A percentile compares a stretch with the other conserved stretches of the same genome.
Evolutionary conservation across 2,888 invertebrate genomes (phyloP).

Genomic region (Agrochola lychnidis): DNA sequence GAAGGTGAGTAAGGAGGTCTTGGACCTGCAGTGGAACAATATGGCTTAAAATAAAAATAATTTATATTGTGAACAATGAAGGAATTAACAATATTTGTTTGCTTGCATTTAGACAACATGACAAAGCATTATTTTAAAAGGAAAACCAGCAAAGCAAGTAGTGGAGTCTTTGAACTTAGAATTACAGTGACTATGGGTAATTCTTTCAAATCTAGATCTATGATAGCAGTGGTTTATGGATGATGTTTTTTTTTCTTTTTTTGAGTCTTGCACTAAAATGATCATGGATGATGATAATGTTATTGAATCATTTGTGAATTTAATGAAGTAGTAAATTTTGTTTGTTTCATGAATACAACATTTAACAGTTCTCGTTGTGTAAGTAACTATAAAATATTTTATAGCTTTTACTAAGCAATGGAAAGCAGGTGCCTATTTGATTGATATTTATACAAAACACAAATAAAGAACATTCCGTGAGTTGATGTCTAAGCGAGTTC

Average conservation of each 20-base stretch:
- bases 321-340: background rate
- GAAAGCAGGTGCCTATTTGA: background rate
- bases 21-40: background rate
- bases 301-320: background rate
- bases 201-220: background rate
- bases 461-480: background rate
- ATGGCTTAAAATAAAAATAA: background rate
- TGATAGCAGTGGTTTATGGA: background rate
- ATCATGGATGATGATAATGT: background rate
- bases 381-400: background rate
- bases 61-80: background rate
- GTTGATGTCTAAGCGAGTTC: background rate
- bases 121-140: conserved; percentile 16
- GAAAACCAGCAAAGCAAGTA: background rate
- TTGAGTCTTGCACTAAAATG: too few species aligned
- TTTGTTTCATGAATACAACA: background rate
- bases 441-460: background rate
- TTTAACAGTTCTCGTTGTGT: background rate
- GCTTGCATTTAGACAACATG: conserved; percentile 9
- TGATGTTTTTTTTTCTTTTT: background rate
- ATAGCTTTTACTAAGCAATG: background rate
- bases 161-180: background rate
- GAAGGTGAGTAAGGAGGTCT: background rate
- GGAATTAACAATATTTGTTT: background rate
- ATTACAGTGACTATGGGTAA: background rate